Base-by-base conservation (phyloP, 2,113 vertebrate species). In the Collichthys lucidus region DNA sequence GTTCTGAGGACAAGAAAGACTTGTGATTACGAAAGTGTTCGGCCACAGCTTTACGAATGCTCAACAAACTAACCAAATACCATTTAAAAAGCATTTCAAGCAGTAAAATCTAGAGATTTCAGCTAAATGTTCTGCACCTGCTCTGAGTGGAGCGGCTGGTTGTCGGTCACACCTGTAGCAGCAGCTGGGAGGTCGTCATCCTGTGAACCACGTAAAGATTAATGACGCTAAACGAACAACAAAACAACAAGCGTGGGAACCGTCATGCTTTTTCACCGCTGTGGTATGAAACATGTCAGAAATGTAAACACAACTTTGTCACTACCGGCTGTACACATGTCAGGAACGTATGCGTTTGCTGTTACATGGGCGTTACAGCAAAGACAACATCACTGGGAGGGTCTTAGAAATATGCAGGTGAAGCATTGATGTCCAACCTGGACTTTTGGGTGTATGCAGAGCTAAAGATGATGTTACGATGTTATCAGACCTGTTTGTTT, bases 401-500 rank as follows among this genome's bases (percentile, higher is more conserved):
- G 17, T 47, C 40, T 56, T 12, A 15, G 29, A 42, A 56, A 35
- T 8, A 35, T 7, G 7, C 17, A 53, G 8, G 2, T 46, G 12
- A 55, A 26, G 29, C 26, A 1, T 10, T 52, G 5, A n/a, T 44
- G 8, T 8, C 17, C 19, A 55, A n/a, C 53, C 19, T 29, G 19
- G n/a, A n/a, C 44, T 17, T 24, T 4, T 2, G 52, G 9, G 1
- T 66, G 11, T n/a, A 9, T 22, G 6, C 16, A 15, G 29, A 59
- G 31, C 2, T 61, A 22, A 61, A 52, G 12, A 29, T 1, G 24
- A 12, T 5, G 17, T 71, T 42, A 29, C 1, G 24, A 12, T 5
- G 17, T 71, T 42, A 64, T 2, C 20, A 9, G 2, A 90, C 86
- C 78, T 68, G 74, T 53, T 64, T 82, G 77, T 53, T 71, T 29